A percentile compares a stretch with the other conserved stretches of the same genome.
These are phyloP conservation scores for Parnassius mnemosyne DNA, from an alignment of 2,888 invertebrate species.

Conservation along the genomic window DNA sequence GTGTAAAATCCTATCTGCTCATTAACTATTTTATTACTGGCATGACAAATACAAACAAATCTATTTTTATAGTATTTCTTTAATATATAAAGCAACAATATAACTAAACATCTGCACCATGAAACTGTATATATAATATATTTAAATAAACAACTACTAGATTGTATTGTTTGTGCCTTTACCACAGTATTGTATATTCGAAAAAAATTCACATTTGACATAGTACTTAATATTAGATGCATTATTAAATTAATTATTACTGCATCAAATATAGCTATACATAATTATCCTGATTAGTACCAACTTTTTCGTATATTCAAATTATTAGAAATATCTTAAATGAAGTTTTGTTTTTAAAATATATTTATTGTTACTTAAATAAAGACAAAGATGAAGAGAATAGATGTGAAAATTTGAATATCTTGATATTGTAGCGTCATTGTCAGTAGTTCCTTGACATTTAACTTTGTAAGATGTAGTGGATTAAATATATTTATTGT, in stretches of 20 bases:
- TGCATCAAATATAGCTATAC: constrained; percentile 13
- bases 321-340: constrained; percentile 8
- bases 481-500: constrained; percentile 27
- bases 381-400: constrained; percentile 12
- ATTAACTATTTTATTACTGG: constrained; percentile 19
- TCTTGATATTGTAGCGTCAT: constrained; percentile 66
- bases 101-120: constrained; percentile 33
- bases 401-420: constrained; percentile 44
- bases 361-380: constrained; percentile 25
- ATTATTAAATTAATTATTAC: constrained; percentile 35
- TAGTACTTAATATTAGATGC: constrained; percentile 65
- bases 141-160: constrained; percentile 36
- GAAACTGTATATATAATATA: constrained; percentile 42
- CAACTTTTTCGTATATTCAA: constrained; percentile 8
- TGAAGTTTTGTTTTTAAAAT: constrained; percentile 23
- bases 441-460: constrained; percentile 39
- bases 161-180: constrained; percentile 75
- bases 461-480: constrained; percentile 31
- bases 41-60: constrained; percentile 40
- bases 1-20: constrained; percentile 25
- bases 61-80: constrained; percentile 75
- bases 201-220: constrained; percentile 30
- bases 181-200: constrained; percentile 55
- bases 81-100: constrained; percentile 50
- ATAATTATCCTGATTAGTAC: constrained; percentile 7